Base-by-base conservation (phyloP, 2,888 invertebrate genomes). In the Notodonta dromedarius region DNA sequence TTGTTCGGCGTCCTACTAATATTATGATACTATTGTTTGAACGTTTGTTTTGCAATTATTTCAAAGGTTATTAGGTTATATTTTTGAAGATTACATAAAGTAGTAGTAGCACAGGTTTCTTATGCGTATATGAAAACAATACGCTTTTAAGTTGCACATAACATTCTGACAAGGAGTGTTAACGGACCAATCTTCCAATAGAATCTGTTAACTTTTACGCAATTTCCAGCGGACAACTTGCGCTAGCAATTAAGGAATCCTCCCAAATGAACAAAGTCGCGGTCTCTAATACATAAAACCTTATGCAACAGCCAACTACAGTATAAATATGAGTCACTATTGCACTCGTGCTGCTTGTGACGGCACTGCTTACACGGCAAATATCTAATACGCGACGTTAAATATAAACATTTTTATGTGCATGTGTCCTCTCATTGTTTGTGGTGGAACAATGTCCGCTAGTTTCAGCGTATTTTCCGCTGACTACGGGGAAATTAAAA, bases 351-450 rank as follows among this genome's bases (percentile, higher is more conserved):
- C 51, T 51, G 16, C 16, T 51, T 51, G 24, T 11, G 24, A 14
- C 14, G 16, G 8, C 24, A 51, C 16, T 24, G 51, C 51, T 51
- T 14, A 51, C 24, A 16, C 24, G 51, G 24, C 51, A 16, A 13
- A 16, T 51, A 8, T 51, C 51, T 51, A 51, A 51, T 51, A 51
- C 24, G 51, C 24, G 51, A 16, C 16, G 24, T 16, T 16, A 51
- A 51, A 51, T 51, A 16, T 51, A 51, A 51, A 51, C 51, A 24
- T 24, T 24, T 16, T 51, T 46, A 46, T 46, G 46, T 46, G 46
- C 46, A 46, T 46, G n/a, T 46, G 46, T 51, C 24, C 51, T 11
- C 51, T 24, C 24, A 51, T 51, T 51, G 51, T 51, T 51, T 51
- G 24, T 16, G 51, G 24, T 24, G 51, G 51, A 11, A 24, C 51